These are phyloP conservation scores for Peribatodes rhomboidaria DNA, from an alignment of 2,888 invertebrate species.

Conservation along the genomic window DNA sequence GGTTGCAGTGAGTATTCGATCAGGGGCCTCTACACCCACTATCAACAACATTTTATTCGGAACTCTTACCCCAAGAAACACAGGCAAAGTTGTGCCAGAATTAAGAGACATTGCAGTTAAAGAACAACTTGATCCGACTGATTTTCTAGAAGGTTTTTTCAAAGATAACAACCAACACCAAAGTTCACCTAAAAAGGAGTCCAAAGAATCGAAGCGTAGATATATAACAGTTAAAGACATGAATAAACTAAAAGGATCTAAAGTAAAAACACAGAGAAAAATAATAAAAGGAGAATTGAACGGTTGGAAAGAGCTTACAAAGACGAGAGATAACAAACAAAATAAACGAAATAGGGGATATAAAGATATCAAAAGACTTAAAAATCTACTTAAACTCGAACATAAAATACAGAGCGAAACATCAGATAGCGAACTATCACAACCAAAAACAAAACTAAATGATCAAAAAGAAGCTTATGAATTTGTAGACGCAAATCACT, in stretches of 20 bases:
- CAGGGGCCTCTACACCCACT: conserved; percentile 68
- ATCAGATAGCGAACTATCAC: conserved; percentile 22
- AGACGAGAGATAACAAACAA: background rate
- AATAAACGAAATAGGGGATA: background rate
- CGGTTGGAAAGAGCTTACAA: background rate
- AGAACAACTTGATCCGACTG: conserved; percentile 34
- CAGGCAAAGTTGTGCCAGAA: background rate
- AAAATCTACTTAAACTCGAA: conserved; percentile 8
- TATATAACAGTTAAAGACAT: conserved; percentile 25
- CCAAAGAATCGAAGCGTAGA: conserved; percentile 28
- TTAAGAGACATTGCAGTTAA: conserved; percentile 49
- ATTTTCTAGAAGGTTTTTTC: conserved; percentile 63
- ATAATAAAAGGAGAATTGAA: conserved; percentile 2
- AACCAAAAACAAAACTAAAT: background rate
- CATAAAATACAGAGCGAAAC: background rate
- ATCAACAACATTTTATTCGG: conserved; percentile 76
- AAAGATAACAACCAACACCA: conserved; percentile 32
- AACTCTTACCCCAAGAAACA: conserved; percentile 39
- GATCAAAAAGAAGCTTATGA: background rate
- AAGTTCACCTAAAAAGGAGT: conserved; percentile 29
- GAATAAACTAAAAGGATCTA: conserved; percentile 1
- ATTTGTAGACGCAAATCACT: no score
- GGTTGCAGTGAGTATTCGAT: conserved; percentile 44
- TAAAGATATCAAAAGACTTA: conserved; percentile 18
- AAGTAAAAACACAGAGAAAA: conserved; percentile 19